These are phyloP conservation scores for Rhadinocentrus ornatus DNA, from an alignment of 2,797 vertebrate genomes.

Conservation along the genomic window DNA sequence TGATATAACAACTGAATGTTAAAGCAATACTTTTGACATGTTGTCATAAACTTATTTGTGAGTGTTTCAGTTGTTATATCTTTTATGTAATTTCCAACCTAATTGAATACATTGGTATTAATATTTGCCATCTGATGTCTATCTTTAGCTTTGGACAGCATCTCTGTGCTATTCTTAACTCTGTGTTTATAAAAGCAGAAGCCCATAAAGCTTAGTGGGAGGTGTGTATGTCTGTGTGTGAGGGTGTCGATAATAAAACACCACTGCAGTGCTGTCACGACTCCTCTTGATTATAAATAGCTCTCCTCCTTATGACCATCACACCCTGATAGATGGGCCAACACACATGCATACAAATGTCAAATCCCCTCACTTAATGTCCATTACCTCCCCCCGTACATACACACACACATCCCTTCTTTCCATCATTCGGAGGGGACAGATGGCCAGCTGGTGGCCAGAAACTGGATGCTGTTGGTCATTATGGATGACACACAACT, in stretches of 20 bases:
- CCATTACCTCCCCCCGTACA: conserved; percentile 41
- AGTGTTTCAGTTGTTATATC: too few species aligned
- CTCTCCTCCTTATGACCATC: conserved; percentile 54
- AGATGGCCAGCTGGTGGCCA: conserved; percentile 57
- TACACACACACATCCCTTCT: conserved; percentile 29
- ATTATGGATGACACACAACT: conserved; percentile 46
- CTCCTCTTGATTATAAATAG: conserved; percentile 71
- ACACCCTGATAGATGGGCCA: conserved; percentile 30
- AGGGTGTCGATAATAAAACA: conserved; percentile 59
- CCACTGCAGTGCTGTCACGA: conserved; percentile 53
- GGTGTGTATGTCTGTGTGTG: conserved; percentile 18
- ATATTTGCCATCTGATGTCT: conserved; percentile 33
- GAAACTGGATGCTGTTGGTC: conserved; percentile 25
- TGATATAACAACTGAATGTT: too few species aligned
- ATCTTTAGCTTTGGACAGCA: conserved; percentile 25
- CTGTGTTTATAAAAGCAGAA: conserved; percentile 38
- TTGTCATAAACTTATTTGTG: too few species aligned
- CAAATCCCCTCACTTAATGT: conserved; percentile 42
- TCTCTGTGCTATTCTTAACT: conserved; percentile 56
- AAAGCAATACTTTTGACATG: too few species aligned
- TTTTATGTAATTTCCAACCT: too few species aligned
- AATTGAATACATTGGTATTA: conserved; percentile 23
- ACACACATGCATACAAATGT: conserved; percentile 52
- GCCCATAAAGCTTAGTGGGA: conserved; percentile 39
- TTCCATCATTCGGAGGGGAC: conserved; percentile 38